phyloP scores from a whole-genome alignment of 2,888 invertebrate species.

The Cancer borealis region DNA sequence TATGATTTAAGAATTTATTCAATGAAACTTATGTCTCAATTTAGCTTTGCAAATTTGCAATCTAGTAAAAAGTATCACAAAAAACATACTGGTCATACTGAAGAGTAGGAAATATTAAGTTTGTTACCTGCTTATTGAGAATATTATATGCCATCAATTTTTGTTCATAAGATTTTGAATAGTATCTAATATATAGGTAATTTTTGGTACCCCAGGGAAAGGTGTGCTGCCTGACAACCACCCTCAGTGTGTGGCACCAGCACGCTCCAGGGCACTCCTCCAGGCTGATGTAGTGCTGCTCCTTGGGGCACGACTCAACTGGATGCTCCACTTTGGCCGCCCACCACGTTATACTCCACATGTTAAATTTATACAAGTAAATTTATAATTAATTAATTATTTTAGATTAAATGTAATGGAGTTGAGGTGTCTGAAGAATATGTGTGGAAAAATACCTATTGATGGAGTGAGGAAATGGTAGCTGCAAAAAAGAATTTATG shows the following conservation, averaged over 20 bases:
- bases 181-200: background rate
- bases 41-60: background rate
- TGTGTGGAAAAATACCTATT: too few species aligned
- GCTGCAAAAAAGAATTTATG: too few species aligned
- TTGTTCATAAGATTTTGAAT: background rate
- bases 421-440: too few species aligned
- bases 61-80: background rate
- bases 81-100: background rate
- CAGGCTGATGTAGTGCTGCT: constrained; percentile 93
- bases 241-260: constrained; percentile 89
- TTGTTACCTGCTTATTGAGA: background rate
- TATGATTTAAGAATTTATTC: background rate
- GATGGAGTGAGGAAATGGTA: too few species aligned
- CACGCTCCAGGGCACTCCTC: constrained; percentile 91
- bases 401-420: background rate
- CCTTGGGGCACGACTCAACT: constrained; percentile 95
- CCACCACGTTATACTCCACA: constrained; percentile 90
- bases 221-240: constrained; percentile 81
- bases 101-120: background rate
- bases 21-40: background rate
- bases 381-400: background rate
- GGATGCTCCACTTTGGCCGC: constrained; percentile 98
- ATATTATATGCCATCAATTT: background rate
- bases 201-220: constrained; percentile 58
- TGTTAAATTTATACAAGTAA: constrained; percentile 93